Conservation (phyloP, 1,140 invertebrate species). For the Babylonia areolata region DNA sequence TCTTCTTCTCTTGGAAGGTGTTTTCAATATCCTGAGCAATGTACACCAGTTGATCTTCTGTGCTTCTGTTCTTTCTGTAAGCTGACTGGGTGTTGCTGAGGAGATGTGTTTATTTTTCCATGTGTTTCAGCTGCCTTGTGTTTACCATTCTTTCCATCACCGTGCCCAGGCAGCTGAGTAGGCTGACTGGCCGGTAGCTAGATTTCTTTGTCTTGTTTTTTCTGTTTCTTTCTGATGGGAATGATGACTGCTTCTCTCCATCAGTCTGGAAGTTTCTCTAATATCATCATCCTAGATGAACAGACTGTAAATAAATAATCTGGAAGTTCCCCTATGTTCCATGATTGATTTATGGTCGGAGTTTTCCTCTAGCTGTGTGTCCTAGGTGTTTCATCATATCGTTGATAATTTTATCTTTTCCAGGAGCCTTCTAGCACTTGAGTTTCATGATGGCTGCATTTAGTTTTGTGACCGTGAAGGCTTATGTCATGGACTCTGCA, state of each 20-base stretch:
- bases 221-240: constrained; percentile 6
- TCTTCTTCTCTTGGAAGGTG: constrained; percentile 36
- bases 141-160: constrained; percentile 26
- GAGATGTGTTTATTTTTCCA: background rate
- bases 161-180: constrained; percentile 24
- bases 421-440: background rate
- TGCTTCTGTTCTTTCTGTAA: background rate
- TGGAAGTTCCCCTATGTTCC: background rate
- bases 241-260: background rate
- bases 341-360: background rate
- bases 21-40: constrained; percentile 9
- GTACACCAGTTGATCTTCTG: constrained; percentile 10
- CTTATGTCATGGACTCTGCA: background rate
- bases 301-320: no score
- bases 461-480: background rate
- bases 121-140: background rate
- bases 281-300: no score
- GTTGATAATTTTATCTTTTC: background rate
- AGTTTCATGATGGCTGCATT: background rate
- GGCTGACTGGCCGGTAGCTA: constrained; percentile 20
- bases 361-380: background rate
- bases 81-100: background rate
- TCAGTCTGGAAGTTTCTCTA: background rate
- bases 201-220: background rate
- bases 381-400: background rate